These are phyloP conservation scores for Microcebus murinus DNA, from an alignment of 2,113 vertebrate genomes.

Conservation along the genomic window DNA sequence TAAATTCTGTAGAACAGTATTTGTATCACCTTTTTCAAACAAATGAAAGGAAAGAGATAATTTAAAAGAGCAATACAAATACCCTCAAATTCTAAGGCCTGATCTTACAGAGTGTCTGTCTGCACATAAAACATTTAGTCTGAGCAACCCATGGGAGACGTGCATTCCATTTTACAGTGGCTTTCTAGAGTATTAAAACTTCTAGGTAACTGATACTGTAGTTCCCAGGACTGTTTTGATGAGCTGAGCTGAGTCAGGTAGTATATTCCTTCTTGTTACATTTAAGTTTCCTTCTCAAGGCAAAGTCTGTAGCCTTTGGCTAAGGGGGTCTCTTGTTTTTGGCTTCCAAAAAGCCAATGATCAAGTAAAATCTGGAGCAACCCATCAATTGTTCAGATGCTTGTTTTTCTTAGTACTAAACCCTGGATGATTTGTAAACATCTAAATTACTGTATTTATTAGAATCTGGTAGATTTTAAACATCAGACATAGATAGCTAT, in stretches of 20 bases:
- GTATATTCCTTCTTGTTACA: background rate
- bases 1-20: slow-evolving; percentile 7
- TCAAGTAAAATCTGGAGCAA: background rate
- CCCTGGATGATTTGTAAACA: background rate
- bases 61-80: background rate
- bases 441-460: background rate
- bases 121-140: background rate
- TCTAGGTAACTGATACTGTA: background rate
- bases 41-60: slow-evolving; percentile 39
- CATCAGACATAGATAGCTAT: background rate
- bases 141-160: rapidly evolving
- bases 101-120: background rate
- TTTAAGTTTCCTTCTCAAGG: background rate
- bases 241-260: background rate
- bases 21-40: background rate
- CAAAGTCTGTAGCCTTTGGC: background rate
- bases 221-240: background rate
- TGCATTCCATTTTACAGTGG: rapidly evolving
- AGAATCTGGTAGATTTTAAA: background rate
- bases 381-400: background rate
- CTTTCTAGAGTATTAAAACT: background rate
- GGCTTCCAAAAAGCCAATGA: background rate
- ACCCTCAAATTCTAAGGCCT: background rate
- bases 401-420: background rate
- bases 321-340: background rate